Evolutionary conservation across 1,140 invertebrate genomes (phyloP).

Genomic region (Halictus rubicundus): DNA sequence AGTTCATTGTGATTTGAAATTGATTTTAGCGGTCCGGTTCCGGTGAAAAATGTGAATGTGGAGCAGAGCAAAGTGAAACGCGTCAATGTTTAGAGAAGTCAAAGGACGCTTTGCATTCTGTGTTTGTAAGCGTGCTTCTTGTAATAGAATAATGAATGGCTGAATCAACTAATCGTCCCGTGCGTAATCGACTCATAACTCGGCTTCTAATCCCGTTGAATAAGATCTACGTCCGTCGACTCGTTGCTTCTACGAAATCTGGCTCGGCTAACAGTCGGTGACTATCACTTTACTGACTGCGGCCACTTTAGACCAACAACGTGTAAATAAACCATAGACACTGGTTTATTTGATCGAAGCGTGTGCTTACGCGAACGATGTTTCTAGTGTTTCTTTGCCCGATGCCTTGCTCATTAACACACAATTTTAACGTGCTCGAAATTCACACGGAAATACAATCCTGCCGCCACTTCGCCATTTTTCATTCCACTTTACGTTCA

Average conservation of each 20-base stretch:
- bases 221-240: slow-evolving; percentile 49
- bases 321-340: slow-evolving; percentile 69
- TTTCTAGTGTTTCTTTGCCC: too few relatives aligned
- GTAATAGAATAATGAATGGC: slow-evolving; percentile 21
- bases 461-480: too few relatives aligned
- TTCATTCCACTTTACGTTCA: too few relatives aligned
- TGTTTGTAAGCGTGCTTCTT: slow-evolving; percentile 24
- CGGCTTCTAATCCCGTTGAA: slow-evolving; percentile 53
- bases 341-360: slow-evolving; percentile 46
- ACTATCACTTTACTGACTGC: slow-evolving; percentile 70
- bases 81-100: too few relatives aligned
- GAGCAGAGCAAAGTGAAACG: background rate
- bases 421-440: too few relatives aligned
- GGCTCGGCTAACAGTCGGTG: slow-evolving; percentile 59
- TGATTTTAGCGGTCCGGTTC: too few relatives aligned
- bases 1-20: too few relatives aligned
- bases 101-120: background rate
- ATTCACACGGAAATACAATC: too few relatives aligned
- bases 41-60: too few relatives aligned
- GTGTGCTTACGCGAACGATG: slow-evolving; percentile 6
- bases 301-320: slow-evolving; percentile 62
- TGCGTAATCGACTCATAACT: slow-evolving; percentile 25
- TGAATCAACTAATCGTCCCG: slow-evolving; percentile 29
- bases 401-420: too few relatives aligned
- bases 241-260: slow-evolving; percentile 60